Base-by-base conservation (phyloP, 35 echinoderm and acorn worm genomes). In the Apostichopus parvimensis region DNA sequence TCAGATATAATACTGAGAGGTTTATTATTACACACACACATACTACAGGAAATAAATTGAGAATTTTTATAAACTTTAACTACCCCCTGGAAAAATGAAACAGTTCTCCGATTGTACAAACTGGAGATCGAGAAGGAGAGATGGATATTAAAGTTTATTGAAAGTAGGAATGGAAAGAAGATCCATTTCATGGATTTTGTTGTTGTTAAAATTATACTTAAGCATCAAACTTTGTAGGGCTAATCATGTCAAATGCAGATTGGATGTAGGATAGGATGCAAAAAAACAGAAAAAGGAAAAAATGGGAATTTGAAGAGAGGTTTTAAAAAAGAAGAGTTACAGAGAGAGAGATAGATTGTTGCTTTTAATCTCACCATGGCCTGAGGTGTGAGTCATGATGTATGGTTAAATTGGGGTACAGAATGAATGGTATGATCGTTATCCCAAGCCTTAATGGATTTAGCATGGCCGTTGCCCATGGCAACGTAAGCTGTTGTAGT, bases 381-480 rank as follows among this genome's bases (percentile, higher is more conserved):
- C 71, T 22, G 71, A 75, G 71, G 71, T 75, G 17, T 75, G 20
- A 75, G 71, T 2, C 71, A 75, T 75, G 71, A n/a, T 22, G 71
- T 75, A 75, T n/a, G 71, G 71, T 75, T 75, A n/a, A 75, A 75
- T 75, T 75, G 71, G n/a, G n/a, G 71, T 75, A 75, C 14, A 75
- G 20, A 18, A 56, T 45, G 56, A 24, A 84, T 84, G 81, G 81
- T 59, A 58, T 54, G 15, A 84, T 84, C 81, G 24, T 84, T 84
- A 84, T 84, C 81, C 18, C 56, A 21, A 21, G 54, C n/a, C 57
- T 58, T 84, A 84, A 84, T 84, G 81, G 81, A 84, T 84, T 84
- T 84, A 22, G 54, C 81, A 84, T 22, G 57, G 57, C 81, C 52
- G 53, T 84, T 52, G 53, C 81, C 81, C 81, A n/a, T 84, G 81